phyloP scores from a whole-genome alignment of 2,888 invertebrate genomes.

The Geophilus truncorum region DNA sequence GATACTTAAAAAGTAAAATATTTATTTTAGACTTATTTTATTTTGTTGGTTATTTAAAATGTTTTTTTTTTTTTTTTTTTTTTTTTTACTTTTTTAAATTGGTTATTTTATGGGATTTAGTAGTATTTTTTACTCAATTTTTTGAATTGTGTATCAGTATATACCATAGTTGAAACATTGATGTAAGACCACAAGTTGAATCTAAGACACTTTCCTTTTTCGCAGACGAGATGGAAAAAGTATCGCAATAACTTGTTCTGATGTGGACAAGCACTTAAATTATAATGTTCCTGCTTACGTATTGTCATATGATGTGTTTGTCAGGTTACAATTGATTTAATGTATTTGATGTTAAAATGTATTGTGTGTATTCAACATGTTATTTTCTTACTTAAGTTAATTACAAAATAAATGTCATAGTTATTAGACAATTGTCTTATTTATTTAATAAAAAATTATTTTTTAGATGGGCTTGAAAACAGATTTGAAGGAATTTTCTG shows the following conservation, averaged over 20 bases:
- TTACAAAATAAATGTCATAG: not conserved
- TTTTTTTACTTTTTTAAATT: not conserved
- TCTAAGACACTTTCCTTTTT: not conserved
- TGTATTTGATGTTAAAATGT: not conserved
- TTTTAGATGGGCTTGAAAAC: no score
- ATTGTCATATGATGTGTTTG: not conserved
- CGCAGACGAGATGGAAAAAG: not conserved
- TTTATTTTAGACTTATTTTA: not conserved
- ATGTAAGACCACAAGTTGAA: not conserved
- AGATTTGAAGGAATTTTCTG: no score
- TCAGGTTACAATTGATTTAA: not conserved
- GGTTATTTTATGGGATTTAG: not conserved
- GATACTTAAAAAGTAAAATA: conserved; percentile 7
- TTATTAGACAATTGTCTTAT: not conserved
- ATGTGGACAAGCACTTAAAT: not conserved
- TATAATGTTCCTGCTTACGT: conserved; percentile 3
- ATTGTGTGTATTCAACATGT: not conserved
- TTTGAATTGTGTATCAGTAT: not conserved
- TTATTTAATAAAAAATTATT: not conserved
- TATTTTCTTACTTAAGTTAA: conserved; percentile 14
- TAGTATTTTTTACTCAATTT: no score
- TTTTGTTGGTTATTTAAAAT: not conserved
- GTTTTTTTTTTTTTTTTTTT: not conserved
- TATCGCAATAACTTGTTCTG: not conserved
- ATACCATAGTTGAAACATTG: not conserved